Percentiles rank a stretch among this genome's conserved stretches.
These are phyloP conservation scores for Spodoptera picta DNA, from an alignment of 2,888 invertebrate genomes.

Conservation along the genomic window DNA sequence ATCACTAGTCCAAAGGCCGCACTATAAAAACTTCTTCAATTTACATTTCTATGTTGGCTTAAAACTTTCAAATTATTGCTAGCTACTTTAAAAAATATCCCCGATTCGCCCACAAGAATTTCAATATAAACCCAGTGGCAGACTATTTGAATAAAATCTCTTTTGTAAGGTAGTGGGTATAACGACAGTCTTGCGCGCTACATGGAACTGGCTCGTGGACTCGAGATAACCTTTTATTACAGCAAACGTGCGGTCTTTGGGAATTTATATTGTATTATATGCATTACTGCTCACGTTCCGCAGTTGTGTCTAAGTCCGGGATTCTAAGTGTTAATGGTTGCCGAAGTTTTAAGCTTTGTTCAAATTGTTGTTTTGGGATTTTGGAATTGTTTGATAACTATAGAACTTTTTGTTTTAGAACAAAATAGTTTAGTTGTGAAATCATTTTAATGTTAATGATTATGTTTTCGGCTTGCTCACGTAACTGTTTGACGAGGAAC, in stretches of 20 bases:
- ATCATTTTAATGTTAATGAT: too few species aligned
- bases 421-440: too few species aligned
- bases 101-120: constrained; percentile 46
- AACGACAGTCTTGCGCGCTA: constrained; percentile 53
- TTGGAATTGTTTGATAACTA: too few species aligned
- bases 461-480: too few species aligned
- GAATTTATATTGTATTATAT: constrained; percentile 53
- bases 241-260: constrained; percentile 33
- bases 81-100: constrained; percentile 24
- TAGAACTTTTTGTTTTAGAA: too few species aligned
- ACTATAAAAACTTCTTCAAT: constrained; percentile 4
- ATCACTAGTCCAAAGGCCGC: too few species aligned
- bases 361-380: neutral
- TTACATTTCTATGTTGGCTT: constrained; percentile 15
- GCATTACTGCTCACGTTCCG: constrained; percentile 49
- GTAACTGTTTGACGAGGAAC: too few species aligned
- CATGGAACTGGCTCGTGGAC: constrained; percentile 52
- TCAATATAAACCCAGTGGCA: constrained; percentile 54
- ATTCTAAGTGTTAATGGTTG: constrained; percentile 35
- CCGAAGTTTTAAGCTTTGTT: constrained; percentile 1
- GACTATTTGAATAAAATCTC: constrained; percentile 70
- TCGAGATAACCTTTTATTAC: constrained; percentile 54
- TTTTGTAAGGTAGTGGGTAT: constrained; percentile 44
- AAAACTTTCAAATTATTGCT: constrained; percentile 37
- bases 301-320: constrained; percentile 10